Conservation (phyloP, 2,888 invertebrate genomes). For the Corbicula japonica region DNA sequence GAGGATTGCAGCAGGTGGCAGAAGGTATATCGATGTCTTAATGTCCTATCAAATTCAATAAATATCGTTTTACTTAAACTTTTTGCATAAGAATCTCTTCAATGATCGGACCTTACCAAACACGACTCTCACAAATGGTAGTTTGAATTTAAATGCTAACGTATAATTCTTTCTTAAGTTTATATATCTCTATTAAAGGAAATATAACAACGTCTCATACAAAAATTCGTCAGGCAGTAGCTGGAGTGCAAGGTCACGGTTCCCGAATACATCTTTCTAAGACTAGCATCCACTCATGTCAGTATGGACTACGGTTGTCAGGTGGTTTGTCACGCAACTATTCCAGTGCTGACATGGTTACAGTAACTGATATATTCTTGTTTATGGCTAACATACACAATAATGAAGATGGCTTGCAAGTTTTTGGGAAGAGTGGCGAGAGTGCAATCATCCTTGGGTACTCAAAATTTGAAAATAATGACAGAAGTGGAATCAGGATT, state of each 20-base stretch:
- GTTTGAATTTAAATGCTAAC: no score
- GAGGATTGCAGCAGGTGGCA: not conserved
- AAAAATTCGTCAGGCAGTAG: constrained; percentile 11
- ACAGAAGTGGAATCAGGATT: not conserved
- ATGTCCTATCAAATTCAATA: not conserved
- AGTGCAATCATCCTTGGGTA: not conserved
- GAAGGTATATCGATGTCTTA: not conserved
- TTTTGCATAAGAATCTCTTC: not conserved
- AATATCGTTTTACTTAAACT: no score
- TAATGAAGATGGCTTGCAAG: constrained; percentile 5
- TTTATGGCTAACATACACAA: not conserved
- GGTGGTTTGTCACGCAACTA: not conserved
- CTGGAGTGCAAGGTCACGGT: constrained; percentile 13
- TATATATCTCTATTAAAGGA: not conserved
- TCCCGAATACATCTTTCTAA: constrained; percentile 1
- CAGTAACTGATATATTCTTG: not conserved
- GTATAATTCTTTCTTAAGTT: no score
- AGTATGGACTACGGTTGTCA: not conserved
- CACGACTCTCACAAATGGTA: not conserved
- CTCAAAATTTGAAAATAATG: constrained; percentile 1
- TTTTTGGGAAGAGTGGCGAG: not conserved
- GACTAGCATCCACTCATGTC: constrained; percentile 4
- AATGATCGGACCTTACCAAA: not conserved
- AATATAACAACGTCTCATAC: constrained; percentile 2
- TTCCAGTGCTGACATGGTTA: not conserved